A percentile compares a stretch with the other conserved stretches of the same genome.
phyloP scores from a whole-genome alignment of 2,888 invertebrate species.

The Liposcelis brunnea region DNA sequence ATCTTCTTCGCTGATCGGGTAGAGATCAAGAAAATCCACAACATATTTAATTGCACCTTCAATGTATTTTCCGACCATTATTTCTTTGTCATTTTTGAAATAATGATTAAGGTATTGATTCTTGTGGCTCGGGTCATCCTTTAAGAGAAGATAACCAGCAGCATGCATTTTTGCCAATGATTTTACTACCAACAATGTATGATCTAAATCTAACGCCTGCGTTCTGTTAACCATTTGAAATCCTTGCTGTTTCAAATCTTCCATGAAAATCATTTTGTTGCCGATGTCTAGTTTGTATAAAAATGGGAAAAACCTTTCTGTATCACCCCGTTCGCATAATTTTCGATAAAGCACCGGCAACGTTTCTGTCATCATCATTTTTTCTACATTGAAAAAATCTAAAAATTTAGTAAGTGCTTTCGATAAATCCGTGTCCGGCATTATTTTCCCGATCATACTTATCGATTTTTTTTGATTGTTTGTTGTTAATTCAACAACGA shows the following conservation, averaged over 20 bases:
- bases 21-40: neutral
- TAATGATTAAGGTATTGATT: neutral
- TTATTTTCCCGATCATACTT: neutral
- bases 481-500: neutral
- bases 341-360: neutral
- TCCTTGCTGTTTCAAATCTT: neutral
- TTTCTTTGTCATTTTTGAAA: no score
- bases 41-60: no score
- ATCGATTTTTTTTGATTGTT: neutral
- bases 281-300: neutral
- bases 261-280: conserved; percentile 4
- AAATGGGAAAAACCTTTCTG: neutral
- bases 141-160: neutral
- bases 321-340: neutral
- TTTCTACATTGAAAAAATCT: conserved; percentile 1
- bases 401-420: neutral
- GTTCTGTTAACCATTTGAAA: neutral
- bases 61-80: no score
- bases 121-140: neutral
- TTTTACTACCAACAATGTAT: neutral
- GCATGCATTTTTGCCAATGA: conserved; percentile 1
- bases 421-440: neutral
- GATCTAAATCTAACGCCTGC: neutral
- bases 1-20: neutral
- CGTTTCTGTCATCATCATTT: neutral